Conservation (phyloP, 2,797 vertebrate species). For the Otolemur crassicaudatus region DNA sequence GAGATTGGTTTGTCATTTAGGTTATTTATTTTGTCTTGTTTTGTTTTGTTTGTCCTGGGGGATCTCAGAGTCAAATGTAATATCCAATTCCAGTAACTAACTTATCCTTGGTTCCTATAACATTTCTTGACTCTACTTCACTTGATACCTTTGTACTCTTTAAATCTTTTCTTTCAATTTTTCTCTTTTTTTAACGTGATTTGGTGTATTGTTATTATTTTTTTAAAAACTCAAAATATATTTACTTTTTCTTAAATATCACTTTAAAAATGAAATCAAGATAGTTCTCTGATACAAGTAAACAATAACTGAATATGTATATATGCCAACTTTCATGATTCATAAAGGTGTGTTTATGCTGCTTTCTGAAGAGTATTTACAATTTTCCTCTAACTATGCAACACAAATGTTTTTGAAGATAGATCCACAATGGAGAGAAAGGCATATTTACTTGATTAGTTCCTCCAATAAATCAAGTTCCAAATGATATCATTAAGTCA, state of each 20-base stretch:
- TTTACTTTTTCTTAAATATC: neutral
- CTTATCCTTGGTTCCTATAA: neutral
- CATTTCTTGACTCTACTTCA: neutral
- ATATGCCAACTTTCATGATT: neutral
- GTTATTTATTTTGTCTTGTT: no score
- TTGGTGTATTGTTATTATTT: neutral
- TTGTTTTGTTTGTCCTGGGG: neutral
- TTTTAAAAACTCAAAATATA: neutral
- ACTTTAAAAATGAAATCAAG: neutral
- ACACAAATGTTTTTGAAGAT: neutral
- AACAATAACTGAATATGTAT: neutral
- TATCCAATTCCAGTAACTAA: neutral
- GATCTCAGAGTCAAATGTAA: neutral
- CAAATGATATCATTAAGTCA: neutral
- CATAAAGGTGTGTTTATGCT: neutral
- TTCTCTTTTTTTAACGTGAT: slow-evolving; percentile 4
- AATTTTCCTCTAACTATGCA: neutral
- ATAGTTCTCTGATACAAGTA: neutral
- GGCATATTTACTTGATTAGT: neutral
- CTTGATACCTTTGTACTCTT: neutral
- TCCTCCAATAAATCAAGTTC: neutral
- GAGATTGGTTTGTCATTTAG: no score
- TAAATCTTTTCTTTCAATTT: neutral
- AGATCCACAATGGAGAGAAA: neutral
- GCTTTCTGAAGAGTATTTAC: neutral